phyloP scores from a whole-genome alignment of 2,797 vertebrate species.

The Sylvilagus floridanus region DNA sequence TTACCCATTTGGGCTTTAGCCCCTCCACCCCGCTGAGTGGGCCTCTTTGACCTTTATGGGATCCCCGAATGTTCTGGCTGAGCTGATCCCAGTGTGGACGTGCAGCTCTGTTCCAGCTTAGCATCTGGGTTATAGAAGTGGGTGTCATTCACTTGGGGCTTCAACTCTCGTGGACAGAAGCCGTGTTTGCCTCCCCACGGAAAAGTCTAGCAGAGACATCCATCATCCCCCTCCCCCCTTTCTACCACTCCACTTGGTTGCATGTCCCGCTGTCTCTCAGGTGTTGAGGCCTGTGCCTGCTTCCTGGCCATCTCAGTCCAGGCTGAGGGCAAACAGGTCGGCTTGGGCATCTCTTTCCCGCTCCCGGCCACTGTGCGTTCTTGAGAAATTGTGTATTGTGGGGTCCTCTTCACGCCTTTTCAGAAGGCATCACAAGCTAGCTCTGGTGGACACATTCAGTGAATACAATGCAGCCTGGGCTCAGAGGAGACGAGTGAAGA shows the following conservation, averaged over 20 bases:
- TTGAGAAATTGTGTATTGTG: background rate
- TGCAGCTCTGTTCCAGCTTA: background rate
- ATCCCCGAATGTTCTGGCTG: background rate
- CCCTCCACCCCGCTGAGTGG: background rate
- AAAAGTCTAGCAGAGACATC: background rate
- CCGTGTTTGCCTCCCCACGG: background rate
- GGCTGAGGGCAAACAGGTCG: background rate
- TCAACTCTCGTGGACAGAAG: background rate
- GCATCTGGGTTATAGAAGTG: background rate
- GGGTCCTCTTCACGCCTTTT: background rate
- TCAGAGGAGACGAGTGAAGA: background rate
- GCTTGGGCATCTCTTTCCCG: background rate
- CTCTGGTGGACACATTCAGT: background rate
- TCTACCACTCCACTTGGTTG: background rate
- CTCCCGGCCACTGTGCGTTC: background rate
- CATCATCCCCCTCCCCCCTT: background rate
- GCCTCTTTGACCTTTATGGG: background rate
- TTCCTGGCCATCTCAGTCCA: background rate
- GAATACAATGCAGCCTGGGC: background rate
- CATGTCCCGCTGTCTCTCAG: background rate
- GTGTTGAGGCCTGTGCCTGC: background rate
- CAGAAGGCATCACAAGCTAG: background rate
- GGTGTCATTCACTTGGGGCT: background rate
- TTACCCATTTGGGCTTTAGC: background rate
- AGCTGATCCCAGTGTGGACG: background rate